Evolutionary conservation across 92 coral and sea anemone species (phyloP).

Genomic region (Heliopora coerulea): DNA sequence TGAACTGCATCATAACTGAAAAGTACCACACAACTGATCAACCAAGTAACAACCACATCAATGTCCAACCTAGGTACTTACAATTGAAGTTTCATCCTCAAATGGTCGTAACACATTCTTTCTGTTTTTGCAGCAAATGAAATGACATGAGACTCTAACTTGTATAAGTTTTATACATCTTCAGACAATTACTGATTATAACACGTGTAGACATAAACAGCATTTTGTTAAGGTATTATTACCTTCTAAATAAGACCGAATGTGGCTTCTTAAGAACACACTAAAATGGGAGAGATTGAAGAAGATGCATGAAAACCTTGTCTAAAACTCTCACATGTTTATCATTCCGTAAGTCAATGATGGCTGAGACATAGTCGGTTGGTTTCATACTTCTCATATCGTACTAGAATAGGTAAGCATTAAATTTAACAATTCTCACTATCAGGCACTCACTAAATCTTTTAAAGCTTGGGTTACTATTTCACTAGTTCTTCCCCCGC

Average conservation of each 20-base stretch:
- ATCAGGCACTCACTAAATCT: slow-evolving; percentile 90
- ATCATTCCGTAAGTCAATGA: too few species aligned
- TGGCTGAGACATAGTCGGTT: too few species aligned
- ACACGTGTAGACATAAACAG: too few species aligned
- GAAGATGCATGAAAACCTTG: too few species aligned
- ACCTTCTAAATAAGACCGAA: slow-evolving; percentile 92
- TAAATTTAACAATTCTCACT: background rate
- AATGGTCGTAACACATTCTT: slow-evolving; percentile 86
- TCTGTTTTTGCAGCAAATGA: slow-evolving; percentile 46
- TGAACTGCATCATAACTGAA: too few species aligned
- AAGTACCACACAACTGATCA: too few species aligned
- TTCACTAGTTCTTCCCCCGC: slow-evolving; percentile 96
- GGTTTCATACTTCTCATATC: too few species aligned
- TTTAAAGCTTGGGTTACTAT: slow-evolving; percentile 82
- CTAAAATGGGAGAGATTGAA: too few species aligned
- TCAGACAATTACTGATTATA: background rate
- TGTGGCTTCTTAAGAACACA: slow-evolving; percentile 87
- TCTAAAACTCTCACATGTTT: too few species aligned
- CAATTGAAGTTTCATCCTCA: slow-evolving; percentile 91
- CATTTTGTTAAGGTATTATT: too few species aligned
- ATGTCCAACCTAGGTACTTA: slow-evolving; percentile 51
- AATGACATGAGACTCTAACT: background rate
- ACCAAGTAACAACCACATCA: background rate
- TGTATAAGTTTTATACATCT: background rate
- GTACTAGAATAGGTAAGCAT: too few species aligned